Evolutionary conservation across 2,113 vertebrate species (phyloP).

Genomic region (Nettapus auritus): DNA sequence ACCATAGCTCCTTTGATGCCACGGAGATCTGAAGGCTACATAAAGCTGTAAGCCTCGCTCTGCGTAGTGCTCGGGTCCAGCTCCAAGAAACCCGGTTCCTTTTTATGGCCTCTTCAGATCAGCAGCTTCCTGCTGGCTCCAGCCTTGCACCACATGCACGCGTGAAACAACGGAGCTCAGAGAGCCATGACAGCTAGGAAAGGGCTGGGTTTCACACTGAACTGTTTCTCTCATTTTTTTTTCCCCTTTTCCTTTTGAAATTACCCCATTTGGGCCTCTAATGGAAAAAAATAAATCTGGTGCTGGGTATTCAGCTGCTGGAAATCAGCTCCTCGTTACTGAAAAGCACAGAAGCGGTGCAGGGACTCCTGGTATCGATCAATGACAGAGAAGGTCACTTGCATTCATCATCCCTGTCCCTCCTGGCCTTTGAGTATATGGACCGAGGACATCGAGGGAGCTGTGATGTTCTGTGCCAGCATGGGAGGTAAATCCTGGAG

Average conservation of each 20-base stretch:
- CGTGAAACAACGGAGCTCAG: not conserved
- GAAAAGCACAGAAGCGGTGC: not conserved
- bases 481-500: not conserved
- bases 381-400: not conserved
- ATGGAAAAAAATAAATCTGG: constrained; percentile 18
- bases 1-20: constrained; percentile 4
- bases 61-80: accelerated
- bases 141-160: not conserved
- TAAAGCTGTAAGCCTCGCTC: not conserved
- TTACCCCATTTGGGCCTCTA: constrained; percentile 38
- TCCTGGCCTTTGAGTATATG: not conserved
- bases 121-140: not conserved
- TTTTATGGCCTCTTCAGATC: not conserved
- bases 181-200: not conserved
- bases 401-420: not conserved
- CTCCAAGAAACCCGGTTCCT: not conserved
- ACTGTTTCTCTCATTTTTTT: not conserved
- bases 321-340: not conserved
- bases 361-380: not conserved
- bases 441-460: not conserved
- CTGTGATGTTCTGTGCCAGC: not conserved
- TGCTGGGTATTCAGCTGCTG: constrained; percentile 6
- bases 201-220: not conserved
- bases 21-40: not conserved
- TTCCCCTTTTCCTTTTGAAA: constrained; percentile 28